Conservation (phyloP, 2,888 invertebrate genomes). For the Cyclophora albipunctata region DNA sequence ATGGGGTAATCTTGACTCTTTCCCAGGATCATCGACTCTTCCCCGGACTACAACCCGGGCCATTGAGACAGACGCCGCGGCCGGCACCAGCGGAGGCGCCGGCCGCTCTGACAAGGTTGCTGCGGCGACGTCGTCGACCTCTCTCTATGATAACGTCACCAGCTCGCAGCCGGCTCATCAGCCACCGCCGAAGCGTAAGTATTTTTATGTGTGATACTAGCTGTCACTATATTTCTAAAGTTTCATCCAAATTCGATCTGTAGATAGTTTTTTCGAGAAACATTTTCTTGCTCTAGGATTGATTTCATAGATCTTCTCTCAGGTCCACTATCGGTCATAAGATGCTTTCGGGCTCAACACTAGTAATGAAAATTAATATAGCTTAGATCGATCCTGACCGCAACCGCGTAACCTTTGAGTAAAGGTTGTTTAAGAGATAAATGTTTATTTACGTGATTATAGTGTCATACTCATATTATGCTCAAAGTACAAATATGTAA, state of each 20-base stretch:
- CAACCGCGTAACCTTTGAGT: too few species aligned
- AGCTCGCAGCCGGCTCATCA: conserved; percentile 63
- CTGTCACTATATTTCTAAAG: neutral
- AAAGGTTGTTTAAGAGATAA: too few species aligned
- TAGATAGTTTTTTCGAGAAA: neutral
- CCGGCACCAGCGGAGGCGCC: conserved; percentile 66
- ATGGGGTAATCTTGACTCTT: too few species aligned
- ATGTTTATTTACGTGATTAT: too few species aligned
- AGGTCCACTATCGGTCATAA: too few species aligned
- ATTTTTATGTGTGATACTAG: neutral
- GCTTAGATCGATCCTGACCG: too few species aligned
- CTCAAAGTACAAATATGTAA: too few species aligned
- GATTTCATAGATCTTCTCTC: too few species aligned
- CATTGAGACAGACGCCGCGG: conserved; percentile 78
- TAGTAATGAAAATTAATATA: too few species aligned
- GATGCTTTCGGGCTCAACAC: too few species aligned
- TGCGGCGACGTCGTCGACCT: conserved; percentile 90
- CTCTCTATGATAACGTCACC: conserved; percentile 89
- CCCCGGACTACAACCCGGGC: conserved; percentile 85
- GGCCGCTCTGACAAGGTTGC: conserved; percentile 83
- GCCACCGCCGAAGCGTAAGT: conserved; percentile 68
- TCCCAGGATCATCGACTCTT: conserved; percentile 86
- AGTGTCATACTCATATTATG: too few species aligned
- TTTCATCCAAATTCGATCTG: neutral
- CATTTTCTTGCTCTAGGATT: too few species aligned